phyloP scores from a whole-genome alignment of 2,888 invertebrate genomes.

The Physocephala rufipes region DNA sequence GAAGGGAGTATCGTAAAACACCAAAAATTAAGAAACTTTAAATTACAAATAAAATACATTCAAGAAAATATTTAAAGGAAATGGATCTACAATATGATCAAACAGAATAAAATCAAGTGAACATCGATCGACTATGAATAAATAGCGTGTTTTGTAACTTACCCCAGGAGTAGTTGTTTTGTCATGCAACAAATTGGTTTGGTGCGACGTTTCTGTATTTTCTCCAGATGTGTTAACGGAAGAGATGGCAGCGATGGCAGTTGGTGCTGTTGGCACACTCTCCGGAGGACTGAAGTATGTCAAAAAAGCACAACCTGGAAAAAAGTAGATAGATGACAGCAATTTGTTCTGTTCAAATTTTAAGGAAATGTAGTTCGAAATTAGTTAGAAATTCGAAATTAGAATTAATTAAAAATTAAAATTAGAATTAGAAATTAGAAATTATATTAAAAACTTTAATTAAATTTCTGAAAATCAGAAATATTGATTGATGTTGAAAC shows the following conservation, averaged over 20 bases:
- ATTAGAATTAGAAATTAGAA: no score
- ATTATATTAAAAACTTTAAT: no score
- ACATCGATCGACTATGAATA: neutral
- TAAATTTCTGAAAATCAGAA: no score
- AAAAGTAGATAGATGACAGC: constrained; percentile 3
- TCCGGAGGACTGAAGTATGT: constrained; percentile 98
- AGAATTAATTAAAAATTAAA: no score
- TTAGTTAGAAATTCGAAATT: no score
- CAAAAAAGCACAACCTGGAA: constrained; percentile 96
- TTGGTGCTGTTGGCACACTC: constrained; percentile 73
- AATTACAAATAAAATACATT: neutral
- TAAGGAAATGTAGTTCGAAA: no score
- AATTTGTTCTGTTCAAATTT: no score
- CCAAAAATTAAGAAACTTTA: no score
- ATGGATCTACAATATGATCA: neutral
- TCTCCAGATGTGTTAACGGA: constrained; percentile 68
- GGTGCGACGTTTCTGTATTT: constrained; percentile 79
- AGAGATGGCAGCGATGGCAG: constrained; percentile 62
- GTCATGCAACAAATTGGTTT: constrained; percentile 82
- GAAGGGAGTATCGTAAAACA: no score
- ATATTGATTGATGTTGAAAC: no score
- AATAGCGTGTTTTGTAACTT: constrained; percentile 68
- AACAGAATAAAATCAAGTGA: neutral
- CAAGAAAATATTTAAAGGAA: neutral
- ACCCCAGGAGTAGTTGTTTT: constrained; percentile 99